Evolutionary conservation across 2,113 vertebrate genomes (phyloP), one percentile per base, ranked within the genome.

Genomic region (Semnornis frantzii): DNA sequence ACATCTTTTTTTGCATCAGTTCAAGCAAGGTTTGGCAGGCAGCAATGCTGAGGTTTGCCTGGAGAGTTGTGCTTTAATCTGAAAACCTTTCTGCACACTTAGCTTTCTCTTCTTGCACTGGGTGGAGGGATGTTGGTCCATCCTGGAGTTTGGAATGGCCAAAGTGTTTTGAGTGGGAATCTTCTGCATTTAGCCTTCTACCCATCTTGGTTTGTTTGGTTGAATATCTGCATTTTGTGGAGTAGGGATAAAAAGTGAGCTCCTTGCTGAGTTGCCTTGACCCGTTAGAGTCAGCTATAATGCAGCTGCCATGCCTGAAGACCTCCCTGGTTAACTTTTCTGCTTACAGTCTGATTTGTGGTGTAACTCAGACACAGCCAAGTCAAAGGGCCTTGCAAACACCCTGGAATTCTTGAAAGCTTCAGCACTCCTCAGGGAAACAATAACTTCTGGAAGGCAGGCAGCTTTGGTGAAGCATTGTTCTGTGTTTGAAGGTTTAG

Each of bases 201-300:
- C 60, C n/a, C 52, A 11, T 19, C 71, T 8, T 6, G 5, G 9
- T 87, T 79, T 77, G 34, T 88, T 76, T 31, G 44, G 66, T 37
- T 86, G 33, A 34, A 31, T 31, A 2, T 33, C 48, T 20, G 30
- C 13, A 59, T 42, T 86, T 24, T 70, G 55, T 64, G 44, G n/a
- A 19, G 20, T 3, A 30, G 13, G 44, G 39, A 59, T 44, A 8
- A 14, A 5, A 55, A 59, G 34, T 10, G 46, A 59, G 5, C 12
- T 63, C 63, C 1, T 5, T 5, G 0, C 30, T 25, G 34, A 65
- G 46, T 28, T 70, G 44, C 39, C 25, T 57, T 54, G 69, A 5
- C 25, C 28, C 0, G 0, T 4, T 75, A 37, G 39, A n/a, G 37
- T 42, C 27, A 39, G 24, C 33, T 27, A 1, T 1, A 21, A 16